Evolutionary conservation across 1,140 invertebrate species (phyloP).

Genomic region (Idris sp.): DNA sequence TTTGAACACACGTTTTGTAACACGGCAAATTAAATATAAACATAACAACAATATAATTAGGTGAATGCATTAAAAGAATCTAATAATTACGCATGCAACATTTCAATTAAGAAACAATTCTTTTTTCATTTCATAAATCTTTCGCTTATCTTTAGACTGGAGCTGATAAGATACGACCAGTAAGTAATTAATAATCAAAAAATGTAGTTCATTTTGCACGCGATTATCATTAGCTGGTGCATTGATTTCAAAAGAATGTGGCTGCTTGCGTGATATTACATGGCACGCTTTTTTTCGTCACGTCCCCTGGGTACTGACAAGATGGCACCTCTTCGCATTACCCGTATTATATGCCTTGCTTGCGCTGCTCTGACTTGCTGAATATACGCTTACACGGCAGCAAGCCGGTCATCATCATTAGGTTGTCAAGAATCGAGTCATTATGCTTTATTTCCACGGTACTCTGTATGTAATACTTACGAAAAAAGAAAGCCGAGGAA

Average conservation of each 20-base stretch:
- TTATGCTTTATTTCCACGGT: constrained; percentile 76
- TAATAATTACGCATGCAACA: constrained; percentile 22
- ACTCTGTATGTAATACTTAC: constrained; percentile 69
- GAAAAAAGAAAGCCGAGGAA: constrained; percentile 59
- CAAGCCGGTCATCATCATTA: constrained; percentile 79
- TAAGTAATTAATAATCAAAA: constrained; percentile 32
- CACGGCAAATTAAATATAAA: not conserved
- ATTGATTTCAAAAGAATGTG: constrained; percentile 47
- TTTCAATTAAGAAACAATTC: constrained; percentile 11
- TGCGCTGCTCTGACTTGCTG: constrained; percentile 58
- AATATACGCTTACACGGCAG: constrained; percentile 67
- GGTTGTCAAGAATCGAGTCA: constrained; percentile 76
- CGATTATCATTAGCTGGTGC: constrained; percentile 29
- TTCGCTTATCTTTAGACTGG: constrained; percentile 17
- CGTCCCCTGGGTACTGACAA: constrained; percentile 69
- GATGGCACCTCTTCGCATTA: constrained; percentile 76
- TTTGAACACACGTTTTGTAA: not conserved
- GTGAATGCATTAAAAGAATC: not conserved
- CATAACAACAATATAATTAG: constrained; percentile 4
- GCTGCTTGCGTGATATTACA: constrained; percentile 52
- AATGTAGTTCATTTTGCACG: constrained; percentile 39
- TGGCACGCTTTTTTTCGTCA: constrained; percentile 59
- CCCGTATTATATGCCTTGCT: constrained; percentile 71
- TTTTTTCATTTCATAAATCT: constrained; percentile 11
- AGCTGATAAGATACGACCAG: constrained; percentile 1